Evolutionary conservation across 2,888 invertebrate species (phyloP).

Genomic region (Bombyx huttoni): DNA sequence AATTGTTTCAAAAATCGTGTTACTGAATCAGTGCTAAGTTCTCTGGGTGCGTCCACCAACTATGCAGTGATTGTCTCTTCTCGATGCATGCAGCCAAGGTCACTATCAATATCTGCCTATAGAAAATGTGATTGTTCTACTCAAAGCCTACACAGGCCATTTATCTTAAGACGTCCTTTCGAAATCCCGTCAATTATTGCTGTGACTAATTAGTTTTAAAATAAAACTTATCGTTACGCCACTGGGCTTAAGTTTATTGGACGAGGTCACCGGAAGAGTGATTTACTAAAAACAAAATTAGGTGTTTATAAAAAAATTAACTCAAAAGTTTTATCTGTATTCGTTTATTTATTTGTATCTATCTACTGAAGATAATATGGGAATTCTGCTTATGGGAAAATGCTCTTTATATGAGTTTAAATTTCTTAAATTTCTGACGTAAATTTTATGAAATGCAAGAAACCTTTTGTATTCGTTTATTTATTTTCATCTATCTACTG

Average conservation of each 20-base stretch:
- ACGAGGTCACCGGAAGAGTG: background rate
- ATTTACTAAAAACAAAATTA: too few species aligned
- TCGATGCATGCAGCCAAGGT: constrained; percentile 50
- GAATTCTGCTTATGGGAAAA: too few species aligned
- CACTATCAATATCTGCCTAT: constrained; percentile 20
- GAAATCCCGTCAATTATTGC: constrained; percentile 1
- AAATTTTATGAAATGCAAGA: too few species aligned
- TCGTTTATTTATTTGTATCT: too few species aligned
- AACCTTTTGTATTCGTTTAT: too few species aligned
- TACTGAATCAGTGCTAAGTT: background rate
- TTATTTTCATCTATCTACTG: too few species aligned
- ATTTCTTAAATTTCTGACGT: too few species aligned
- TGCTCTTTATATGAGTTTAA: too few species aligned
- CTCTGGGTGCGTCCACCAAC: constrained; percentile 54
- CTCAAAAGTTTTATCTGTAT: too few species aligned
- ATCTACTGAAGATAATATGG: too few species aligned
- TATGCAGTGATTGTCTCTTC: constrained; percentile 71
- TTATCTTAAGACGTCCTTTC: constrained; percentile 5
- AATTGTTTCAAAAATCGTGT: too few species aligned
- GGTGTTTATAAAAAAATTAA: too few species aligned
- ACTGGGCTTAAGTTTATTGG: background rate
- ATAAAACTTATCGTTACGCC: background rate
- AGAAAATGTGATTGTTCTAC: constrained; percentile 16
- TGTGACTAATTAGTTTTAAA: constrained; percentile 1
- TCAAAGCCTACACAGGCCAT: constrained; percentile 12